A percentile compares a stretch with the other conserved stretches of the same genome.
These are phyloP conservation scores for Somateria mollissima DNA, from an alignment of 2,797 vertebrate species.

Conservation along the genomic window DNA sequence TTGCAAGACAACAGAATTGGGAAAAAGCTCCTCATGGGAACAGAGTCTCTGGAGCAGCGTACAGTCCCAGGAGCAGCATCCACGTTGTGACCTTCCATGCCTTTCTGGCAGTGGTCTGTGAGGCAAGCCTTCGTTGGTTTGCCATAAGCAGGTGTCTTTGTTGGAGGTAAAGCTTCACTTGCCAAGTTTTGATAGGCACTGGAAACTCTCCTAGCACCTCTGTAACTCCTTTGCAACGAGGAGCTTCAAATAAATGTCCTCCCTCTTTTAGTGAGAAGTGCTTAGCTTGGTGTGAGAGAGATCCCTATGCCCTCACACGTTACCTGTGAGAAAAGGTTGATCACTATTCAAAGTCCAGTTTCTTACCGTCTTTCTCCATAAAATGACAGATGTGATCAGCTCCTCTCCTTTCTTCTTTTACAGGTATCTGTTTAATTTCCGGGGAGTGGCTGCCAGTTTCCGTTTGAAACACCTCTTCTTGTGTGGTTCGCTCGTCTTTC, in stretches of 20 bases:
- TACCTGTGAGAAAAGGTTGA: neutral
- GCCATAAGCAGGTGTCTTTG: neutral
- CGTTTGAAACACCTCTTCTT: slow-evolving; percentile 97
- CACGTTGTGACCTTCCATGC: neutral
- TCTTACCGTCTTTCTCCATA: neutral
- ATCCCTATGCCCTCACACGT: neutral
- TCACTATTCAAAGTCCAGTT: rapidly evolving
- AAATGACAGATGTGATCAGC: neutral
- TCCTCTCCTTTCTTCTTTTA: neutral
- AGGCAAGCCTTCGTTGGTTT: neutral
- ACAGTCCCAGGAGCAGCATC: neutral
- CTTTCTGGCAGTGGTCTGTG: neutral
- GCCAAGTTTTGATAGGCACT: neutral
- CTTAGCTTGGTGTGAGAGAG: neutral
- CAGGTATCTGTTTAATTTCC: slow-evolving; percentile 98
- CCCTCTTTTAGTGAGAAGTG: neutral
- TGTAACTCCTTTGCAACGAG: neutral
- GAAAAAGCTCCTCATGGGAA: neutral
- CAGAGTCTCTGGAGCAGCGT: neutral
- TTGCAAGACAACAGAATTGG: neutral
- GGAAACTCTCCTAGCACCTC: neutral
- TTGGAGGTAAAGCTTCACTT: neutral
- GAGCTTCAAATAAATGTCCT: neutral
- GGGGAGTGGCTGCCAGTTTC: slow-evolving; percentile 97
- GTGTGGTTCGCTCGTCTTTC: slow-evolving; percentile 94